Percentiles rank a stretch among this genome's conserved stretches.
Evolutionary conservation across 2,888 invertebrate genomes (phyloP).

Genomic region (Morpho helenor): DNA sequence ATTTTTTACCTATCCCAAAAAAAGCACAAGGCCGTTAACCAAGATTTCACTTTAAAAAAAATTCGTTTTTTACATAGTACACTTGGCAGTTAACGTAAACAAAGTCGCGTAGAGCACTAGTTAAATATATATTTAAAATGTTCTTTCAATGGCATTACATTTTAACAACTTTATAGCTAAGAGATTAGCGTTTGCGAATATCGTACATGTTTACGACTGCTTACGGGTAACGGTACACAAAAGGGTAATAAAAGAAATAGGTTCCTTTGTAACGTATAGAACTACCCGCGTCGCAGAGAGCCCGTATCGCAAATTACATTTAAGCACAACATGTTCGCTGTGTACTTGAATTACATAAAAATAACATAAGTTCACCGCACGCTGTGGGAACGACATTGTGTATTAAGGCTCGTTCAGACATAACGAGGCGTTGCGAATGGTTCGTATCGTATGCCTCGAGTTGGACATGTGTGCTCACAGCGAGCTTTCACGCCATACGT

Average conservation of each 20-base stretch:
- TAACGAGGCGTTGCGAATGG: too few species aligned
- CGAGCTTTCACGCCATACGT: too few species aligned
- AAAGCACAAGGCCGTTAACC: too few species aligned
- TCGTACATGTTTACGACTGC: background rate
- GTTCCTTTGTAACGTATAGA: constrained; percentile 1
- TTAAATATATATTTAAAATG: too few species aligned
- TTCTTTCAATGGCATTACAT: background rate
- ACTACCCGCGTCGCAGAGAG: background rate
- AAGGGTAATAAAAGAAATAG: constrained; percentile 10
- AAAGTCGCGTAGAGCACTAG: too few species aligned
- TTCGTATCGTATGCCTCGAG: too few species aligned
- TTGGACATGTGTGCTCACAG: too few species aligned
- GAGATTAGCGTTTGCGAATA: constrained; percentile 5
- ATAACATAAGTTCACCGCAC: constrained; percentile 10
- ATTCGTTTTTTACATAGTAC: too few species aligned
- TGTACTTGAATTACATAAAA: constrained; percentile 3
- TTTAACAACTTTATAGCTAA: background rate
- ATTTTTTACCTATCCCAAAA: too few species aligned
- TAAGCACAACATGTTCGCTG: constrained; percentile 1
- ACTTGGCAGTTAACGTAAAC: too few species aligned
- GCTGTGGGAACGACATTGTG: constrained; percentile 13
- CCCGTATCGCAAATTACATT: constrained; percentile 10
- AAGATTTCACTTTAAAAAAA: too few species aligned
- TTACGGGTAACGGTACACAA: constrained; percentile 9
- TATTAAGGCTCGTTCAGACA: constrained; percentile 16